Percentiles rank a stretch among this genome's conserved stretches.
phyloP scores from a whole-genome alignment of 2,888 invertebrate species.

The Drosophila meridiana region DNA sequence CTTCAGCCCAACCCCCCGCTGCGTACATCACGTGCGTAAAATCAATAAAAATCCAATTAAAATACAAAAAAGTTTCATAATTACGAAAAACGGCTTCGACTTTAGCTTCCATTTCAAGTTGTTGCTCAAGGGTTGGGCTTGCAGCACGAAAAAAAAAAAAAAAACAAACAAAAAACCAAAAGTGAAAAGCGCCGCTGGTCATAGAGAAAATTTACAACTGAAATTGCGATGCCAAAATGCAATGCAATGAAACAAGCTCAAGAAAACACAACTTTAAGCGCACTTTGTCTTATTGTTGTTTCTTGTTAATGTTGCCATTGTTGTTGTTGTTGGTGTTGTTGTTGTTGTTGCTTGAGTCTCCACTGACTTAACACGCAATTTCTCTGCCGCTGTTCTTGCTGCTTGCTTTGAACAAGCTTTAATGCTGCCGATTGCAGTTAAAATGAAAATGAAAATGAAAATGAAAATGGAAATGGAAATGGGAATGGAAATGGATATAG shows the following conservation, averaged over 20 bases:
- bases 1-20: neutral
- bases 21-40: constrained; percentile 73
- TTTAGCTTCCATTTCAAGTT: constrained; percentile 9
- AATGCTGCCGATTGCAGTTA: constrained; percentile 73
- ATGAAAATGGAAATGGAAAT: constrained; percentile 62
- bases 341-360: constrained; percentile 25
- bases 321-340: constrained; percentile 1
- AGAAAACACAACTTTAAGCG: constrained; percentile 48
- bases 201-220: constrained; percentile 64
- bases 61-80: constrained; percentile 76
- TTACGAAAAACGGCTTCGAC: constrained; percentile 50
- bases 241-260: constrained; percentile 55
- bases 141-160: neutral
- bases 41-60: constrained; percentile 79
- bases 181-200: constrained; percentile 60
- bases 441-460: constrained; percentile 65
- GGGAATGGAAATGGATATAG: constrained; percentile 62
- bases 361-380: constrained; percentile 68
- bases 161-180: constrained; percentile 19
- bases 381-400: constrained; percentile 27
- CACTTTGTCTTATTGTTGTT: constrained; percentile 44
- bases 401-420: constrained; percentile 56
- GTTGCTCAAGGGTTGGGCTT: constrained; percentile 1
- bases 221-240: constrained; percentile 53
- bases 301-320: neutral